Conservation (phyloP, 2,113 vertebrate species). For the Protobothrops flavoviridis region DNA sequence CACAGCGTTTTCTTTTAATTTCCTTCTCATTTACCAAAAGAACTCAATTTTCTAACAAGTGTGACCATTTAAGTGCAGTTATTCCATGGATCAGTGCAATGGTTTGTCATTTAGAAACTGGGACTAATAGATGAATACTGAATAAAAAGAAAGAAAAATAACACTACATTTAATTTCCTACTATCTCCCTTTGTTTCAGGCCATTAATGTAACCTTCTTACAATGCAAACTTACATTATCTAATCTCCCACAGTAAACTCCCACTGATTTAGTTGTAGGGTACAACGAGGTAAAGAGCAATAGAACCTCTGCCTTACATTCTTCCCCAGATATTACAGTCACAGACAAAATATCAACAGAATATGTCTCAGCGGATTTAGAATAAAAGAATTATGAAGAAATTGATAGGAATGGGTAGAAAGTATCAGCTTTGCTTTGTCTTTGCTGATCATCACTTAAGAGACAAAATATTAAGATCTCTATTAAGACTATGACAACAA, state of each 20-base stretch:
- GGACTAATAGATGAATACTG: constrained; percentile 3
- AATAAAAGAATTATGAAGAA: no score
- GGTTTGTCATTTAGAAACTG: neutral
- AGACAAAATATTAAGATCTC: no score
- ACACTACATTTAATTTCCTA: neutral
- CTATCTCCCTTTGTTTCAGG: neutral
- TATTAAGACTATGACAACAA: no score
- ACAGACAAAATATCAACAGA: neutral
- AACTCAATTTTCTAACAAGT: constrained; percentile 36
- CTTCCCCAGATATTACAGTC: neutral
- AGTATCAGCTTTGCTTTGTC: no score
- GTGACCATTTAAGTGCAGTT: constrained; percentile 4
- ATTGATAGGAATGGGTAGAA: no score
- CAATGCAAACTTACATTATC: neutral
- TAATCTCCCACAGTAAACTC: neutral
- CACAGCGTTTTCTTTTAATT: constrained; percentile 39
- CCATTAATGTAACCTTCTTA: neutral
- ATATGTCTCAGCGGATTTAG: no score
- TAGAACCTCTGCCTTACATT: neutral
- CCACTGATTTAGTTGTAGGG: neutral
- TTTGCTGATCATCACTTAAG: no score
- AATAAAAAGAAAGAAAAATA: constrained; percentile 6
- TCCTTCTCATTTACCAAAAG: constrained; percentile 8
- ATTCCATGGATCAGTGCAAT: neutral
- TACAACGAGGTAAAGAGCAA: neutral